Evolutionary conservation across 1,140 invertebrate species (phyloP), one percentile per base, ranked within the genome.

Genomic region (Arctopsyche grandis): DNA sequence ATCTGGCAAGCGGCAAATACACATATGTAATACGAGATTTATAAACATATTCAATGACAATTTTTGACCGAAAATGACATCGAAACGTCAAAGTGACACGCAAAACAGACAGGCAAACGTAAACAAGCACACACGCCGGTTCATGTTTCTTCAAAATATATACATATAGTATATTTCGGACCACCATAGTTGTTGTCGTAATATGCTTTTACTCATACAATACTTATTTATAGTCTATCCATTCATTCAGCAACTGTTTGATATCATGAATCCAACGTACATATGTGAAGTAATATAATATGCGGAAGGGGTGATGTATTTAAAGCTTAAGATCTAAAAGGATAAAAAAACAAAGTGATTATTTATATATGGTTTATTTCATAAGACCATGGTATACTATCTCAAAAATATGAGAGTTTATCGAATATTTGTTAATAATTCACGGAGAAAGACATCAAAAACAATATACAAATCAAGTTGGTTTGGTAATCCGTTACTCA

Each of bases 41-140:
- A 38, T 46, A 71, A 78, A 78, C 77, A 78, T 12, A 78, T 78
- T 73, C 38, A 24, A 73, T 73, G 77, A 78, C 63, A 44, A 58
- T 60, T 71, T 60, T 43, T 56, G 12, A 38, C 16, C 56, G 24
- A 63, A 71, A 44, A 38, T 76, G 74, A 76, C 74, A 63, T 52
- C 43, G 5, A 38, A 58, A 58, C 58, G 74, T 76, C 69, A 78
- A 73, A 78, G 46, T 71, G 77, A 78, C 77, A 58, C 52, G 63
- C 48, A 29, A 78, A 12, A 43, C 56, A 71, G 69, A 73, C 69
- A 78, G 24, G 21, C 69, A 58, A 48, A 70, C 52, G 77, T 21
- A 71, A 66, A 38, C 29, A 38, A 3, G 21, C 24, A 66, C 63
- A 29, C 14, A 75, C 46, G 71, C 46, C 29, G n/a, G 56, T 0